Percentiles rank a stretch among this genome's conserved stretches.
phyloP scores from a whole-genome alignment of 2,888 invertebrate species.

The Metalampra italica region DNA sequence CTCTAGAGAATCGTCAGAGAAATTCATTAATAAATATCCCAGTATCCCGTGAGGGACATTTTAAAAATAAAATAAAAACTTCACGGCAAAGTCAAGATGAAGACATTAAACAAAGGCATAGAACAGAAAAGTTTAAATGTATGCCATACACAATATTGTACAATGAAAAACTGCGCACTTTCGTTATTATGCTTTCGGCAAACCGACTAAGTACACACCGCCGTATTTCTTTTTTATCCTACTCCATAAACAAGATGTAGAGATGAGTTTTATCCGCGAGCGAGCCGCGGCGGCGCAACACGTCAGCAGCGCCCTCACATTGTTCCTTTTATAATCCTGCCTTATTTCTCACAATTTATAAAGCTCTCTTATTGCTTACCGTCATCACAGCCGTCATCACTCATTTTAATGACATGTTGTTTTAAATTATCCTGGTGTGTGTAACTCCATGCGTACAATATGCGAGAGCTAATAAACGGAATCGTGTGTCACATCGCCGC shows the following conservation, averaged over 20 bases:
- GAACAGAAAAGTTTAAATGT: slow-evolving; percentile 8
- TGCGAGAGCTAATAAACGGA: slow-evolving; percentile 27
- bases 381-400: slow-evolving; percentile 25
- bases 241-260: slow-evolving; percentile 30
- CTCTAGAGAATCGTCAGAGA: slow-evolving; percentile 32
- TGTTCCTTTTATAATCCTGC: slow-evolving; percentile 29
- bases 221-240: slow-evolving; percentile 33
- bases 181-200: slow-evolving; percentile 19
- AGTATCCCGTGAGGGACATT: slow-evolving; percentile 27
- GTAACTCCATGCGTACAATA: slow-evolving; percentile 13
- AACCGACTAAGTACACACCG: slow-evolving; percentile 5
- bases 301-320: slow-evolving; percentile 27
- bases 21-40: slow-evolving; percentile 54
- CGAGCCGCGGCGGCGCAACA: slow-evolving; percentile 18
- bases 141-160: slow-evolving; percentile 13
- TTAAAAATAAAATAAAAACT: slow-evolving; percentile 26
- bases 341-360: slow-evolving; percentile 36
- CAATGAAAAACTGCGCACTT: slow-evolving; percentile 19
- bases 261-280: slow-evolving; percentile 30
- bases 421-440: slow-evolving; percentile 31
- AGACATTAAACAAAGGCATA: slow-evolving; percentile 4
- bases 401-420: slow-evolving; percentile 37
- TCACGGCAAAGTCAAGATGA: slow-evolving; percentile 18
- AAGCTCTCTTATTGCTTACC: slow-evolving; percentile 28
- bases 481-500: slow-evolving; percentile 27